Conservation (phyloP, 2,113 vertebrate genomes). For the Syngnathus scovelli region DNA sequence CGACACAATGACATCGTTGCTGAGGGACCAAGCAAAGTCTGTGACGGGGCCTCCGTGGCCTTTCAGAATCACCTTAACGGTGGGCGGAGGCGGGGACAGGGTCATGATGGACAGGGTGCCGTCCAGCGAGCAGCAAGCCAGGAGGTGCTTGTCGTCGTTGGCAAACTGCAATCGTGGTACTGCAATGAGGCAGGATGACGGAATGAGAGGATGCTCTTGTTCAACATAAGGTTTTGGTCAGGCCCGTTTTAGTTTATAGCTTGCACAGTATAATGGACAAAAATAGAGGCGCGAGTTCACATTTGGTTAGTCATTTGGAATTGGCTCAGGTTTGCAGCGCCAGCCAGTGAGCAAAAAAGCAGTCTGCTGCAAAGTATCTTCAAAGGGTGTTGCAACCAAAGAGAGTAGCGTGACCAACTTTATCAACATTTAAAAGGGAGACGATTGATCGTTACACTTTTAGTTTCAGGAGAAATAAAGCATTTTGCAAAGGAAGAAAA, state of each 20-base stretch:
- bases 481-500: too few species aligned
- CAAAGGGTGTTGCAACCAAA: background rate
- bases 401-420: background rate
- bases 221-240: background rate
- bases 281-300: too few species aligned
- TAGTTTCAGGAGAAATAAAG: too few species aligned
- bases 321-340: background rate
- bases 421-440: too few species aligned
- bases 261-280: too few species aligned
- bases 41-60: slow-evolving; percentile 83
- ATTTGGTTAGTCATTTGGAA: background rate
- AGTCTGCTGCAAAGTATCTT: background rate
- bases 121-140: slow-evolving; percentile 90
- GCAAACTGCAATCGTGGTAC: slow-evolving; percentile 89
- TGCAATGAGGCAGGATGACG: slow-evolving; percentile 19
- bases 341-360: background rate
- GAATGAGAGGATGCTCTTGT: background rate
- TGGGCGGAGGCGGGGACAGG: slow-evolving; percentile 80
- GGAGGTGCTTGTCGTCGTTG: slow-evolving; percentile 88
- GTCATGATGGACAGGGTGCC: slow-evolving; percentile 87
- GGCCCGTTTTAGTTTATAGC: background rate
- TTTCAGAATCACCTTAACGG: slow-evolving; percentile 80
- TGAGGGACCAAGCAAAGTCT: slow-evolving; percentile 91
- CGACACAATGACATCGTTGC: slow-evolving; percentile 93
- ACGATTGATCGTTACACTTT: too few species aligned